Conservation (phyloP, 2,888 invertebrate species). For the Gortyna flavago region DNA sequence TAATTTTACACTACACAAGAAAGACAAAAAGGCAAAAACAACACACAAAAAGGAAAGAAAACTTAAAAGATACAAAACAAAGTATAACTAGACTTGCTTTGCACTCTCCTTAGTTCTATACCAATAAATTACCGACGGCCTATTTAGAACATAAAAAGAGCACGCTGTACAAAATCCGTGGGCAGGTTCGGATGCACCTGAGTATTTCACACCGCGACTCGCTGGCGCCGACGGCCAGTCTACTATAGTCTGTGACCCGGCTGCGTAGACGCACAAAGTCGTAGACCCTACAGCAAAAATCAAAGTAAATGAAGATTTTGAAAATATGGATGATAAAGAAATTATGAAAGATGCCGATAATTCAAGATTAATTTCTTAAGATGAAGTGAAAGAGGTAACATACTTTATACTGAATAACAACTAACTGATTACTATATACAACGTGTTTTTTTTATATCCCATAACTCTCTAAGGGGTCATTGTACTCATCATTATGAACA, state of each 20-base stretch:
- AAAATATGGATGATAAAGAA: background rate
- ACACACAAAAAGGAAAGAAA: background rate
- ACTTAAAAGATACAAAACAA: conserved; percentile 4
- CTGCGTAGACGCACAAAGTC: conserved; percentile 58
- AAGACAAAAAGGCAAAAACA: background rate
- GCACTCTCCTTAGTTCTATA: conserved; percentile 33
- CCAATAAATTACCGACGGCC: conserved; percentile 35
- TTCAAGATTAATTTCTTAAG: background rate
- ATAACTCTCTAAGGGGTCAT: too few species aligned
- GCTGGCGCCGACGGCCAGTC: conserved; percentile 90
- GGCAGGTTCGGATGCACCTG: conserved; percentile 91
- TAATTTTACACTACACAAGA: conserved; percentile 11
- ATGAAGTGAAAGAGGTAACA: background rate
- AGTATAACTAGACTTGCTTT: conserved; percentile 17
- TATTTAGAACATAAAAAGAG: conserved; percentile 63
- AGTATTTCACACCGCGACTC: conserved; percentile 92
- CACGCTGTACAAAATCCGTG: conserved; percentile 84
- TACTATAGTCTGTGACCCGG: conserved; percentile 78
- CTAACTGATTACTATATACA: background rate
- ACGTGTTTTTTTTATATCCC: too few species aligned
- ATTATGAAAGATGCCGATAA: background rate
- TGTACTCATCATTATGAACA: too few species aligned
- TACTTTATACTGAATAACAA: background rate
- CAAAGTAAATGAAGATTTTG: background rate
- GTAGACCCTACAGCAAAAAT: conserved; percentile 61